Base-by-base conservation (phyloP, 2,113 vertebrate species). In the Tor tambroides region DNA sequence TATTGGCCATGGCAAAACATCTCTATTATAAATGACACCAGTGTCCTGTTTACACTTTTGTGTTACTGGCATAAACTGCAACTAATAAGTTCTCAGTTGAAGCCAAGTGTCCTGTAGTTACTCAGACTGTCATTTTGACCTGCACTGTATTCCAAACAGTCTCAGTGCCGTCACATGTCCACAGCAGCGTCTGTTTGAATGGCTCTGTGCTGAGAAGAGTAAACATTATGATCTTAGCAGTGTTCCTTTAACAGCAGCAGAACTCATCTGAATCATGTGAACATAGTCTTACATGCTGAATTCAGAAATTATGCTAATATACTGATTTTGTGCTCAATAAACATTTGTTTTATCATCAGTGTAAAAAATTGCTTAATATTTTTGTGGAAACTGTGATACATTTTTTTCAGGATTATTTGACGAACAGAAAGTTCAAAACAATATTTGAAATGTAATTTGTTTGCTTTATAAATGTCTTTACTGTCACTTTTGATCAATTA, bases 201-300 rank as follows among this genome's bases (percentile, higher is more conserved):
- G 78, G 54, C 30, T 80, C 61, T 54, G 43, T n/a, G 43, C 43
- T 35, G 65, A 71, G 43, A 69, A 71, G 43, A 69, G 28, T 51
- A 83, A 83, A 83, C 35, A 69, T 83, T 69, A 51, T 80, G 11
- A 26, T 80, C 21, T 61, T 41, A 26, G 21, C 76, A 78, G 46
- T 30, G 12, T 28, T 56, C 5, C 51, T 35, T 56, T 80, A 41
- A 80, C 23, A 23, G 10, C 9, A 43, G 32, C 35, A 26, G 78
- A 54, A 54, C 21, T 54, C 26, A 51, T 32, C 28, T 6, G 5
- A 54, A 56, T 19, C 54, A 38, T n/a, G 21, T 1, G 72, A 75
- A 75, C 21, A 15, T 75, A 38, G 51, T 59, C 17, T 19, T n/a
- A n/a, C n/a, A n/a, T n/a, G n/a, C n/a, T 51, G 14, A 51, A 17